These are phyloP conservation scores for Brachyhypopomus gauderio DNA, from an alignment of 2,113 vertebrate genomes.

Conservation along the genomic window DNA sequence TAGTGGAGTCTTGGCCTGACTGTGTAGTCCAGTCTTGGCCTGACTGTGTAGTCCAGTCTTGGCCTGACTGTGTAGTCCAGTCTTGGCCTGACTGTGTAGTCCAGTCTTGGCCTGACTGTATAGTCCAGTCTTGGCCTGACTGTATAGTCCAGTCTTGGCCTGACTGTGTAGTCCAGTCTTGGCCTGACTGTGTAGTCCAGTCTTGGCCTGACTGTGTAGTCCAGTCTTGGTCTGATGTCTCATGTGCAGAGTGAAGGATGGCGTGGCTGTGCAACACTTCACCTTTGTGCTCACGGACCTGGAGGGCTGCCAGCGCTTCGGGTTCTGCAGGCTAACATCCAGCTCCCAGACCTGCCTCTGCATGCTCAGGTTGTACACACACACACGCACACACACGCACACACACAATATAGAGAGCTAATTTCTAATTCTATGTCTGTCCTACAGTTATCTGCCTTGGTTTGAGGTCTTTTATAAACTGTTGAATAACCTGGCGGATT, in stretches of 20 bases:
- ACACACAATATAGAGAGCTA: neutral
- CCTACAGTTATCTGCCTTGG: conserved; percentile 84
- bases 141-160: neutral
- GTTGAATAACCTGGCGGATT: conserved; percentile 85
- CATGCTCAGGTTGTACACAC: conserved; percentile 80
- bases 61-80: too few relatives aligned
- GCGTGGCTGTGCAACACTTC: conserved; percentile 82
- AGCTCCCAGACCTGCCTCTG: conserved; percentile 81
- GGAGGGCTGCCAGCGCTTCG: conserved; percentile 84
- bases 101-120: too few relatives aligned
- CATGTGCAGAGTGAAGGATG: conserved; percentile 71
- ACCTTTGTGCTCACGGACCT: conserved; percentile 89
- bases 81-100: too few relatives aligned
- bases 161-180: too few relatives aligned
- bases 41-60: too few relatives aligned
- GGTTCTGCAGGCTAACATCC: conserved; percentile 85
- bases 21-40: too few relatives aligned
- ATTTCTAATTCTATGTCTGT: neutral
- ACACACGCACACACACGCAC: neutral
- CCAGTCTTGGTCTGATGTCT: too few relatives aligned
- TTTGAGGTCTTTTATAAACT: conserved; percentile 93
- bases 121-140: neutral
- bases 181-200: too few relatives aligned
- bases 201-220: too few relatives aligned
- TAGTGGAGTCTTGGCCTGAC: too few relatives aligned